Evolutionary conservation across 2,797 vertebrate genomes (phyloP), one percentile per base, ranked within the genome.

Genomic region (Sebastolobus alascanus): DNA sequence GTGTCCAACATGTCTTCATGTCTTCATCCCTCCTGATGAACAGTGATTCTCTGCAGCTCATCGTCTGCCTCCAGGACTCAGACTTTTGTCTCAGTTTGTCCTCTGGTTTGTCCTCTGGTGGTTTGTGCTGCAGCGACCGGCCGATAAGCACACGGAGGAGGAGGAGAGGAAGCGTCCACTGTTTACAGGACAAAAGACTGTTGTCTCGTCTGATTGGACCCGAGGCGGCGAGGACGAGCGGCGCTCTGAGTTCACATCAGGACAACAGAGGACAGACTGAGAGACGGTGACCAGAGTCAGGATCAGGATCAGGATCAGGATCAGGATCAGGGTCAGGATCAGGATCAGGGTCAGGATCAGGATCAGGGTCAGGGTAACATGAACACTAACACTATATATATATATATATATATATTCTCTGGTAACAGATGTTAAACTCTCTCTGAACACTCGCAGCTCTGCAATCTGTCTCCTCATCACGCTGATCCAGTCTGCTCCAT

Each of bases 121-220:
- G 35, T 77, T 75, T 80, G 83, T 80, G n/a, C 68, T 55, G 50
- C 79, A 58, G 67, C 11, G 4, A 20, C 31, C 25, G 43, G 52
- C 35, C 13, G 52, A 50, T 79, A 12, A 73, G 78, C 77, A 86
- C 60, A 18, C 20, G 9, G 35, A 35, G 35, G 22, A 70, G 75
- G 76, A 75, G 61, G 64, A 84, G 16, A 89, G 90, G 87, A 91
- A 85, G 73, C n/a, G 38, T 73, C 73, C 59, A 18, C 71, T 79
- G 87, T 64, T 72, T 73, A 31, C 73, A 33, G 31, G 46, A 88
- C 86, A 91, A 89, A 90, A 73, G 78, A 31, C 38, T 35, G 89
- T 87, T 90, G 87, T 91, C 25, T 12, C 35, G 12, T 10, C 8
- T 0, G 75, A 72, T 63, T 50, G 3, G 46, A 74, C 37, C 58